Base-by-base conservation (phyloP, 92 coral and sea anemone genomes). In the Isaurus tuberculatus region DNA sequence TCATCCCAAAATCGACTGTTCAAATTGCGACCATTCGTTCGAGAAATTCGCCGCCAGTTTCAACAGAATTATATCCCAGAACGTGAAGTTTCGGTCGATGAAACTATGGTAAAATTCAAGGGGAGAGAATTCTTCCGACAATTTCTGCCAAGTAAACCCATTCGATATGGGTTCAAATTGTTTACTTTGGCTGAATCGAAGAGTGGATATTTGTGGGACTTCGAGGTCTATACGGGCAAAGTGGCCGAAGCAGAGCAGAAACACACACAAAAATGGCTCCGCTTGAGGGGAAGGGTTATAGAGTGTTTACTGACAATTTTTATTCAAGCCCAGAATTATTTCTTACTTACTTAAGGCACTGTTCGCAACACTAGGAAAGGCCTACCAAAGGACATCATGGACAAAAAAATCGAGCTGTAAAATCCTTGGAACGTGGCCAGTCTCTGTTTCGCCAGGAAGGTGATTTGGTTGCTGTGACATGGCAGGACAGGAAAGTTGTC, bases 131-230 rank as follows among this genome's bases (percentile, higher is more conserved):
- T 53, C 25, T 53, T 53, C 23, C 63, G 63, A 63, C 89, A 85
- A 33, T 85, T 75, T 72, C 57, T 85, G 40, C 79, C 80, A 14
- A 84, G 82, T 25, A 89, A 89, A 49, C 73, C 89, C 15, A 72
- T 46, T 46, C 72, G 58, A 48, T 89, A 78, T 86, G 92, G 89
- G 9, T 67, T 89, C 72, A 79, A 85, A 46, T 48, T 81, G 73
- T 89, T 67, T 28, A 81, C 83, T 28, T 40, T 84, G 29, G 79
- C 82, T 6, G 88, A 82, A 49, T 87, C 84, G 16, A 73, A 46
- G 23, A 75, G 82, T 34, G 89, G 92, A 1, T 79, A 78, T 69
- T 31, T 80, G 28, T 60, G 75, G 46, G 67, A 85, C 27, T 89
- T 73, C 34, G 55, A 48, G 55, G 1, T 8, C 55, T 48, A 48